These are phyloP conservation scores for Lasioglossum morio DNA, from an alignment of 2,888 invertebrate genomes.

Conservation along the genomic window DNA sequence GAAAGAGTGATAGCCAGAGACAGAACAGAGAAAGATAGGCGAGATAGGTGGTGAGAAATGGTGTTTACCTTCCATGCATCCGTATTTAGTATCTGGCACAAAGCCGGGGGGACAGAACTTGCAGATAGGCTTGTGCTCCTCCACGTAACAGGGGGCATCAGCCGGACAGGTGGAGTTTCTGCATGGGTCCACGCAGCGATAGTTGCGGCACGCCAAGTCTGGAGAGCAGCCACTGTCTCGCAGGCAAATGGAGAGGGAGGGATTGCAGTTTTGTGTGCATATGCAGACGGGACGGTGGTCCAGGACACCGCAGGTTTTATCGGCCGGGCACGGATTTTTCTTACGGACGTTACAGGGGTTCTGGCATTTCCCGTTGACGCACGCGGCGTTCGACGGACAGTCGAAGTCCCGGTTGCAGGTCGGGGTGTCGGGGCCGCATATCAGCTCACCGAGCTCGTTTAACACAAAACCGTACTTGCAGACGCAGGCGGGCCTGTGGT, in stretches of 20 bases:
- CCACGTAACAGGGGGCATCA: constrained; percentile 95
- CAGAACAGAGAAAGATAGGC: constrained; percentile 27
- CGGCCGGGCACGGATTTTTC: constrained; percentile 89
- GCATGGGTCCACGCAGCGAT: constrained; percentile 96
- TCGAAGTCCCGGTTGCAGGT: constrained; percentile 93
- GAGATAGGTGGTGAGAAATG: constrained; percentile 79
- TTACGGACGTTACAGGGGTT: constrained; percentile 91
- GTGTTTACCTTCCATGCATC: constrained; percentile 97
- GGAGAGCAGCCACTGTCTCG: constrained; percentile 95
- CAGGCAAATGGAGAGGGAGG: constrained; percentile 94
- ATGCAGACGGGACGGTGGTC: constrained; percentile 95
- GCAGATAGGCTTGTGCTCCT: constrained; percentile 97
- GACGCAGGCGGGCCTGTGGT: constrained; percentile 94
- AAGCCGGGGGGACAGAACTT: constrained; percentile 98
- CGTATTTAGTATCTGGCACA: constrained; percentile 95
- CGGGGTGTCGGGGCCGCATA: constrained; percentile 92
- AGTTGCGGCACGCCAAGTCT: constrained; percentile 94
- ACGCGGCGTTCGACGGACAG: constrained; percentile 94
- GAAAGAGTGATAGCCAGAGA: background rate
- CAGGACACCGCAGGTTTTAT: constrained; percentile 94
- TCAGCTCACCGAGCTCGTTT: constrained; percentile 94
- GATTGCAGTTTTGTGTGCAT: constrained; percentile 94
- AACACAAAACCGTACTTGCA: constrained; percentile 95
- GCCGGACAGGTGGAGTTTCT: constrained; percentile 93
- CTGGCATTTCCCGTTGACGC: constrained; percentile 93